Evolutionary conservation across 23 tunicate species (phyloP), one percentile per base, ranked within the genome.

Genomic region (Botrylloides violaceus): DNA sequence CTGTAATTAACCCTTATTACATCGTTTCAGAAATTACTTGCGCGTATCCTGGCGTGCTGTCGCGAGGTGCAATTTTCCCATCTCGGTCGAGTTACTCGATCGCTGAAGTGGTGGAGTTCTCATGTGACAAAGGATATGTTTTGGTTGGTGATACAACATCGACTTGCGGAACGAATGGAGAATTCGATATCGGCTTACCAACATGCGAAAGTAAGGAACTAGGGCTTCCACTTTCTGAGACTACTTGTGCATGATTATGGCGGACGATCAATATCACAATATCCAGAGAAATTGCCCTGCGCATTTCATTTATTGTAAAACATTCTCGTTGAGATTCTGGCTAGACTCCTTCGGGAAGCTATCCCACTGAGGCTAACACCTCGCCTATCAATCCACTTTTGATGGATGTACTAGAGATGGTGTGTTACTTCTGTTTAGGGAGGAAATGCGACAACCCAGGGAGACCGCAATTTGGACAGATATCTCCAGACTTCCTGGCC

Each of bases 191-290:
- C 33, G 31, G 29, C 4, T 70, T 59, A 59, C 80, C 80, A 1
- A 59, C 70, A 36, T 76, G 80, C 29, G 71, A 62, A 76, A 3
- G 80, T 76, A 62, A 37, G 74, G 20, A 4, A 58, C 26, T 58
- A 4, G 12, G 55, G 12, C 55, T 12, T 47, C 18, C 12, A n/a
- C n/a, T n/a, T n/a, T n/a, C n/a, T n/a, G n/a, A n/a, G n/a, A n/a
- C n/a, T n/a, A n/a, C n/a, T n/a, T n/a, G n/a, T n/a, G n/a, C n/a
- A n/a, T n/a, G n/a, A n/a, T n/a, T n/a, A n/a, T n/a, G n/a, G n/a
- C n/a, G n/a, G n/a, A n/a, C n/a, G n/a, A n/a, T n/a, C n/a, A n/a
- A n/a, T n/a, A n/a, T n/a, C n/a, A n/a, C n/a, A n/a, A n/a, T n/a
- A n/a, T n/a, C n/a, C n/a, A n/a, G n/a, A n/a, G n/a, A n/a, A n/a